A percentile compares a stretch with the other conserved stretches of the same genome.
Conservation (phyloP, 2,888 invertebrate species). For the Dromius quadrimaculatus region DNA sequence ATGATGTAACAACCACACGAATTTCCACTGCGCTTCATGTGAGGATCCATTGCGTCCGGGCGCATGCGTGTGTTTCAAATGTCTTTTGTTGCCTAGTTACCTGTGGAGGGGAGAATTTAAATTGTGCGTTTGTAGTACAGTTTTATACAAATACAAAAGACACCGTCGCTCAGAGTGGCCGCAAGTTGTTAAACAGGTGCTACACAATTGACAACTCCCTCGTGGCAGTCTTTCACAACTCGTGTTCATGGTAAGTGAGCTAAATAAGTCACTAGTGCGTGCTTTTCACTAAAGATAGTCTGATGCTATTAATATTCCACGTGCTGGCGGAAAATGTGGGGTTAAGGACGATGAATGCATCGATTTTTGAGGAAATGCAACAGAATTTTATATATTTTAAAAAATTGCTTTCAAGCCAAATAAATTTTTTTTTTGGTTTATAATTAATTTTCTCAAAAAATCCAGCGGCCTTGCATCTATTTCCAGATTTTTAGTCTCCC, state of each 20-base stretch:
- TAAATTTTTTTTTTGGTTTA: too few species aligned
- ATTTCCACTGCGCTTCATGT: neutral
- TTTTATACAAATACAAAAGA: neutral
- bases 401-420: too few species aligned
- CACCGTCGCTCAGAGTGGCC: conserved; percentile 19
- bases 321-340: conserved; percentile 6
- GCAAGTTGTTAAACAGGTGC: conserved; percentile 20
- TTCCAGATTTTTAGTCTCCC: too few species aligned
- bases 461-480: too few species aligned
- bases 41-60: neutral
- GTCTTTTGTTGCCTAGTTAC: conserved; percentile 34
- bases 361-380: conserved; percentile 36
- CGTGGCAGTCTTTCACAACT: neutral
- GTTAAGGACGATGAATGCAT: conserved; percentile 14
- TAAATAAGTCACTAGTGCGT: neutral
- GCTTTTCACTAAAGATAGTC: conserved; percentile 2
- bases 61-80: conserved; percentile 36
- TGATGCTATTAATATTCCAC: conserved; percentile 24
- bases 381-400: too few species aligned
- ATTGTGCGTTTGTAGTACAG: conserved; percentile 29
- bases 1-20: conserved; percentile 12
- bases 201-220: neutral
- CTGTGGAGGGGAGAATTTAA: conserved; percentile 34
- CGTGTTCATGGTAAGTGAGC: conserved; percentile 31
- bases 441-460: too few species aligned